These are phyloP conservation scores for Brachionus plicatilis DNA, from an alignment of 1,140 invertebrate species.

Conservation along the genomic window DNA sequence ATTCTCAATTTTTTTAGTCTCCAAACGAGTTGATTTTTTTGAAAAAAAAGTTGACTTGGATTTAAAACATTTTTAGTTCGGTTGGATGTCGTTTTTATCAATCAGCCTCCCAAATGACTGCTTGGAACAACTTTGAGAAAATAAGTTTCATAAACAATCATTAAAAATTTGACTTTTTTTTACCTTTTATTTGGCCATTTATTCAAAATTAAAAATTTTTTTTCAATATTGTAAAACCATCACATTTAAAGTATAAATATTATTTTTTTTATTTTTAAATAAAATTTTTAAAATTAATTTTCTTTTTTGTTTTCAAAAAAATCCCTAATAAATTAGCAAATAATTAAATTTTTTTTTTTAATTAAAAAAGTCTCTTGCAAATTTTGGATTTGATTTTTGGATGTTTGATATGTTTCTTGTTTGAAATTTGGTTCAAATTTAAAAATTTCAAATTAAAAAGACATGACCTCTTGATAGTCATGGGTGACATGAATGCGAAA, in stretches of 20 bases:
- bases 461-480: too few relatives aligned
- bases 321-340: too few relatives aligned
- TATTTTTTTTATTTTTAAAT: neutral
- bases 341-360: too few relatives aligned
- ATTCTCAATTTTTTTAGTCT: neutral
- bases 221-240: neutral
- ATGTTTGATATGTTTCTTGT: too few relatives aligned
- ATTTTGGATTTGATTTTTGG: too few relatives aligned
- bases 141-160: too few relatives aligned
- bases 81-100: neutral
- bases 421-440: too few relatives aligned
- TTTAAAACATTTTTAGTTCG: neutral
- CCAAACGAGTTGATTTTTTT: neutral
- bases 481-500: too few relatives aligned
- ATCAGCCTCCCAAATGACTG: neutral
- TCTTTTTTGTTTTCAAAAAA: too few relatives aligned
- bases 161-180: neutral
- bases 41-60: neutral
- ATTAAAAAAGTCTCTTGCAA: too few relatives aligned
- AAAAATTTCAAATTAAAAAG: too few relatives aligned
- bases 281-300: neutral
- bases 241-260: neutral
- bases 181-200: neutral
- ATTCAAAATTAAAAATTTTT: neutral
- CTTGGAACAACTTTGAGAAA: neutral